Evolutionary conservation across 2,113 vertebrate genomes (phyloP), one percentile per base, ranked within the genome.

Genomic region (Triplophysa dalaica): DNA sequence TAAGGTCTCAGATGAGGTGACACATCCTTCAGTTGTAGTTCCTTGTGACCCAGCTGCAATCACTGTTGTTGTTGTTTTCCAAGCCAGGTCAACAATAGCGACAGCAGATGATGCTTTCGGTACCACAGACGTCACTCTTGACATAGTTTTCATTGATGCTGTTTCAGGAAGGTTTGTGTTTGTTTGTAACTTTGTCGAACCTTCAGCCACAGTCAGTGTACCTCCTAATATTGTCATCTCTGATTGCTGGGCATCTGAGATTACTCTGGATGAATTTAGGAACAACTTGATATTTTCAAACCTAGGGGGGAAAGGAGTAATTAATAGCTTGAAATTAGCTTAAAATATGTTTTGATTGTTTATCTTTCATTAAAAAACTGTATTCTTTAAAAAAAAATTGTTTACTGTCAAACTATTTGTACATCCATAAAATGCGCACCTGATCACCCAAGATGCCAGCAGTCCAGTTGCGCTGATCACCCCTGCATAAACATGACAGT

Each of bases 1-100:
- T 69, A 5, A 8, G 10, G 68, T 72, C 10, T 21, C 29, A 73
- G 52, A 22, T 11, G 4, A 38, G 63, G 19, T 1, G 54, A 21
- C 45, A 68, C 45, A 21, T 78, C 33, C 52, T 43, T 9, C 43
- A 70, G 22, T 22, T 63, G 67, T 50, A 69, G 54, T 70, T 70
- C 62, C 12, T 4, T 21, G 17, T 22, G 33, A 22, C 13, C 52
- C 29, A 22, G 29, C 6, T 61, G 38, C 22, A 78, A n/a, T 69
- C n/a, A 41, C 19, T 78, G 64, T 24, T 68, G 62, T n/a, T 60
- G 21, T 41, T 67, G 48, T 66, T 66, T 67, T 45, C 26, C 1
- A 6, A 33, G 62, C 58, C 33, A 6, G 61, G 33, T 48, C 26
- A 7, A 13, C 17, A 38, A 38, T 38, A 33, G 48, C 26, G 21